Percentiles rank a stretch among this genome's conserved stretches.
phyloP scores from a whole-genome alignment of 2,113 vertebrate genomes.

The Menidia beryllina region DNA sequence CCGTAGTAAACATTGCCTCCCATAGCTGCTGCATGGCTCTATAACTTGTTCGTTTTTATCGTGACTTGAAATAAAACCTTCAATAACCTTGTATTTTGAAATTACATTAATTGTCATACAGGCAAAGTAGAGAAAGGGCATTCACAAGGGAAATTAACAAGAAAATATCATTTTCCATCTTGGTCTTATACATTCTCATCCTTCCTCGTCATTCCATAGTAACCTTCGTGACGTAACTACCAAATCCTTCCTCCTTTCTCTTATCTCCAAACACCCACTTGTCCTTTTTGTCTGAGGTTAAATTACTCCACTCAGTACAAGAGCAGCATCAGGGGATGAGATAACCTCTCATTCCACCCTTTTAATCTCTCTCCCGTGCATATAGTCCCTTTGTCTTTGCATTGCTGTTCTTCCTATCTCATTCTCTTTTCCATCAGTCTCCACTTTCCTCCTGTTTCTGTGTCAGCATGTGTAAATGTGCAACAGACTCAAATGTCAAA shows the following conservation, averaged over 20 bases:
- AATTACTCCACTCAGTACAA: conserved; percentile 57
- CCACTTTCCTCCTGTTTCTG: background rate
- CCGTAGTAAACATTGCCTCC: background rate
- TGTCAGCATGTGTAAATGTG: conserved; percentile 6
- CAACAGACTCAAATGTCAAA: conserved; percentile 36
- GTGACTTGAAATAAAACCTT: background rate
- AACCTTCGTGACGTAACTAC: conserved; percentile 17
- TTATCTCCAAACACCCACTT: background rate
- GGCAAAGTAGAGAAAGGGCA: background rate
- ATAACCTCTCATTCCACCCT: conserved; percentile 60
- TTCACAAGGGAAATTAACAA: conserved; percentile 16
- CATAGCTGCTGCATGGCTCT: background rate
- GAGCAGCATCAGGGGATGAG: conserved; percentile 44
- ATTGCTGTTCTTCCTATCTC: background rate
- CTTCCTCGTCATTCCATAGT: conserved; percentile 7
- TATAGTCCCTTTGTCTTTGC: conserved; percentile 15
- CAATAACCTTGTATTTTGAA: background rate
- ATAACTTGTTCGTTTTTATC: background rate
- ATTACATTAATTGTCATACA: background rate
- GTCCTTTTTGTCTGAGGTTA: conserved; percentile 49
- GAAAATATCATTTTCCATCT: conserved; percentile 44
- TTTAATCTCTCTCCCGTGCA: conserved; percentile 49
- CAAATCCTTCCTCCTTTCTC: conserved; percentile 13
- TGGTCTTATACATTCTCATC: conserved; percentile 29
- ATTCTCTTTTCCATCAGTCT: conserved; percentile 22